phyloP scores from a whole-genome alignment of 2,113 vertebrate species.

The Melanostigma gelatinosum region DNA sequence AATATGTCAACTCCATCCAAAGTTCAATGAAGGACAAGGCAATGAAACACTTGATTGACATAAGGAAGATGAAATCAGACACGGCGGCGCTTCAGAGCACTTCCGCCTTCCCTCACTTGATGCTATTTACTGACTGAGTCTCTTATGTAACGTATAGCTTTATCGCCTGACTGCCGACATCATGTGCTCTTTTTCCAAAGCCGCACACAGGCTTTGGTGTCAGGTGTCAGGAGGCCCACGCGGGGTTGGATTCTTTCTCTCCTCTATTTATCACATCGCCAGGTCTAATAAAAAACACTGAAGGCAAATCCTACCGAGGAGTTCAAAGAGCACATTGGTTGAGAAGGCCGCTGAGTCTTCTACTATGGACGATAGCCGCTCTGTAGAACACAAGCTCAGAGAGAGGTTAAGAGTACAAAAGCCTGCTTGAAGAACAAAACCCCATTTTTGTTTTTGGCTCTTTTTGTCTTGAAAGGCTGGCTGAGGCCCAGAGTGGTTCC shows the following conservation, averaged over 20 bases:
- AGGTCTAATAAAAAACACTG: conserved; percentile 33
- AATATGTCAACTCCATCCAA: background rate
- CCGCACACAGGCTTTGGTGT: conserved; percentile 57
- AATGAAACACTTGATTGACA: conserved; percentile 23
- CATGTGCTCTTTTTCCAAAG: conserved; percentile 60
- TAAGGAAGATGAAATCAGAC: conserved; percentile 41
- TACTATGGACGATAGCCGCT: conserved; percentile 42
- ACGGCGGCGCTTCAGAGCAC: conserved; percentile 16
- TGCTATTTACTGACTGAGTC: conserved; percentile 54
- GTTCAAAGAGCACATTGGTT: conserved; percentile 33
- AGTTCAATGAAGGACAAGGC: conserved; percentile 40
- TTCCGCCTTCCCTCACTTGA: conserved; percentile 13
- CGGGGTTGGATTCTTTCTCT: conserved; percentile 44
- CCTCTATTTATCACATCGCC: conserved; percentile 26
- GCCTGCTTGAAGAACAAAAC: conserved; percentile 68
- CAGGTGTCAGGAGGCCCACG: conserved; percentile 66
- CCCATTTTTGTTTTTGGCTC: conserved; percentile 45
- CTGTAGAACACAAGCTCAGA: conserved; percentile 45
- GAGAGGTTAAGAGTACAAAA: conserved; percentile 62
- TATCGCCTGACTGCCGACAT: conserved; percentile 67
- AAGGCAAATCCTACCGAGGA: conserved; percentile 19
- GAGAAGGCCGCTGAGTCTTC: conserved; percentile 17
- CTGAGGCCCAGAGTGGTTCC: conserved; percentile 42
- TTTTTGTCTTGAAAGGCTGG: conserved; percentile 65
- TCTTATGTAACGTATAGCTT: conserved; percentile 72